phyloP scores from a whole-genome alignment of 2,797 vertebrate species.

The Amblyraja radiata region DNA sequence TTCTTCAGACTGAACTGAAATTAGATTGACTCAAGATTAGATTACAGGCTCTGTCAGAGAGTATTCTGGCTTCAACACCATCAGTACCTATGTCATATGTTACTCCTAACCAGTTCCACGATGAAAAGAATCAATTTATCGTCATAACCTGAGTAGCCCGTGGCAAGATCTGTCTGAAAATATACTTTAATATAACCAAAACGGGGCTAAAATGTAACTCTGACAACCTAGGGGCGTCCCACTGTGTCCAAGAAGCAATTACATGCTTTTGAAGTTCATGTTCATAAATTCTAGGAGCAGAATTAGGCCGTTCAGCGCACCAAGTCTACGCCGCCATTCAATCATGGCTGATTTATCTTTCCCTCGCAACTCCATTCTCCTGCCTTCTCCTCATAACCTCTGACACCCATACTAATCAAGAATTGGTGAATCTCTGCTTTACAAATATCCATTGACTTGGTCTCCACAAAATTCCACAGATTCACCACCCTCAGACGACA shows the following conservation, averaged over 20 bases:
- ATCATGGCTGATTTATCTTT: too few relatives aligned
- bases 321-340: too few relatives aligned
- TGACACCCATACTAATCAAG: too few relatives aligned
- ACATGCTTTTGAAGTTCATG: neutral
- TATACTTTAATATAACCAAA: neutral
- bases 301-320: too few relatives aligned
- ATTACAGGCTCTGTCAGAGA: neutral
- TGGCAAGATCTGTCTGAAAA: neutral
- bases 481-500: too few relatives aligned
- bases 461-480: too few relatives aligned
- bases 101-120: neutral
- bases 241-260: neutral
- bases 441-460: too few relatives aligned
- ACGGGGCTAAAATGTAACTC: neutral
- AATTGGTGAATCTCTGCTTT: too few relatives aligned
- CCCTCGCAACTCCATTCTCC: too few relatives aligned
- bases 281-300: too few relatives aligned
- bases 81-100: neutral
- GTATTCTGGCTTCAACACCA: neutral
- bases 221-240: neutral
- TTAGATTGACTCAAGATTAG: neutral
- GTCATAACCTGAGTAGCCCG: neutral
- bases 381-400: too few relatives aligned
- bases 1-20: neutral
- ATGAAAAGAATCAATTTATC: neutral